Evolutionary conservation across 2,113 vertebrate genomes (phyloP), one percentile per base, ranked within the genome.

Genomic region (Laterallus jamaicensis): DNA sequence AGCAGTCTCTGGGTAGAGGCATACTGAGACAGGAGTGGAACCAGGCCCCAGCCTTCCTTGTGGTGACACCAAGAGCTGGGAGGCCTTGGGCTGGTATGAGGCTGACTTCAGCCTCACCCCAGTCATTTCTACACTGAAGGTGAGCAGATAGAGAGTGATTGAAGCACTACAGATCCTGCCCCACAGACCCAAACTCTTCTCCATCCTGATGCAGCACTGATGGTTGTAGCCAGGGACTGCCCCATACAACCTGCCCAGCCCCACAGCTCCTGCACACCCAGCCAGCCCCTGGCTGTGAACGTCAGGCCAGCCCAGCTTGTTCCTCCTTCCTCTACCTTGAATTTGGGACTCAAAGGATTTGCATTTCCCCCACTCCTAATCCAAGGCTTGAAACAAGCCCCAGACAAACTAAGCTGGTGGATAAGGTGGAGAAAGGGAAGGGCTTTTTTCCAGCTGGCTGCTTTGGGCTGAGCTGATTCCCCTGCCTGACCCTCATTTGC

Each of bases 381-480:
- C 82, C 74, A 82, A 5, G 76, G 70, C 70, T 93, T 91, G 58
- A 95, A 92, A 89, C 0, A 1, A 91, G 67, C 78, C 75, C 59
- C 20, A 32, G 85, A 52, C 6, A 5, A 87, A 54, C 62, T 75
- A 87, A 95, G 77, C 86, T 0, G 0, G 68, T 94, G 88, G 91
- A 74, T 67, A 60, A 91, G 77, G 74, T 91, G 95, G 89, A 91
- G 67, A 91, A 71, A 76, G 70, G 91, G 86, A 75, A 82, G 3
- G 32, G 74, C 86, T 96, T 87, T 95, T 64, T 93, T 91, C 89
- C 89, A 93, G 56, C 91, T 89, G 86, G 86, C 91, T 50, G 81
- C 93, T 76, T 89, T 85, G 0, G 2, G 58, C 91, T 85, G 81
- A 87, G 86, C 82, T 3, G 22, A 31, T 91, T 95, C 56, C 62